Evolutionary conservation across 2,113 vertebrate genomes (phyloP).

Genomic region (Tragelaphus strepsiceros): DNA sequence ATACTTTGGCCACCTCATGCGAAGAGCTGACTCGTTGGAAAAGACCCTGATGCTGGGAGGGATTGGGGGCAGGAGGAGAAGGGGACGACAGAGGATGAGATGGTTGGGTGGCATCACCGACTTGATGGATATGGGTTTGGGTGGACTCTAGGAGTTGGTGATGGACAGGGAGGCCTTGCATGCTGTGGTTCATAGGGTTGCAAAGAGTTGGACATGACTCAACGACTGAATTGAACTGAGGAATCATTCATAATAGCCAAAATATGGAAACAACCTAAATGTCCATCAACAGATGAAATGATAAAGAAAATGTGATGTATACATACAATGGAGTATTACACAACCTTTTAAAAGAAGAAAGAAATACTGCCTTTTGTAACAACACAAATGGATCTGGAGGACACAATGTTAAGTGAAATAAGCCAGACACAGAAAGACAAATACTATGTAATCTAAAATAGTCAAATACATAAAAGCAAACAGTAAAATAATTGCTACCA

Average conservation of each 20-base stretch:
- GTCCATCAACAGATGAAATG: background rate
- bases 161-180: no score
- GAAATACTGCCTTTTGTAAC: background rate
- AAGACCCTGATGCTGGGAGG: no score
- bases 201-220: no score
- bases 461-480: background rate
- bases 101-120: no score
- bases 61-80: no score
- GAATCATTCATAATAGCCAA: background rate
- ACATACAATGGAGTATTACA: background rate
- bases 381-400: background rate
- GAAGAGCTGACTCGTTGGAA: no score
- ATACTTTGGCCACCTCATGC: no score
- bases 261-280: background rate
- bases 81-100: no score
- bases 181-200: no score
- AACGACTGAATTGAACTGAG: no score
- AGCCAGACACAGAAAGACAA: background rate
- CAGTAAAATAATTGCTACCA: background rate
- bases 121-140: no score
- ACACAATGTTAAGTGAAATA: background rate
- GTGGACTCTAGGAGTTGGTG: no score
- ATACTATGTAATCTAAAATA: background rate
- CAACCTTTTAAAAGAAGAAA: background rate
- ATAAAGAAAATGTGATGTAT: background rate